Conservation (phyloP, 2,113 vertebrate species). For the Corynorhinus townsendii region DNA sequence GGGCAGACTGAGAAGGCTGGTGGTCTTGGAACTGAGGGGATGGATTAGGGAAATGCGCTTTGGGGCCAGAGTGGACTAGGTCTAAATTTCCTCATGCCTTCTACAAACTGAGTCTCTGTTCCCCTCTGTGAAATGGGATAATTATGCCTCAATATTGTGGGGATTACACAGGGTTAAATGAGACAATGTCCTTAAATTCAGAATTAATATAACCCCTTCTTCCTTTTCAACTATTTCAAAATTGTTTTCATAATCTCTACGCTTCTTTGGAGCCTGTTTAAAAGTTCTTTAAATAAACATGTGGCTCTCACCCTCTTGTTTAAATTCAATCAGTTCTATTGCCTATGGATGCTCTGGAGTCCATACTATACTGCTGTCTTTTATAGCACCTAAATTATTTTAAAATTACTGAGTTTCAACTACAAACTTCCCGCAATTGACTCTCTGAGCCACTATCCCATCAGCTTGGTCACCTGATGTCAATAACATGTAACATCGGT, state of each 20-base stretch:
- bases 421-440: not conserved
- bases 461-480: not conserved
- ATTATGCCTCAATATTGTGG: not conserved
- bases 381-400: not conserved
- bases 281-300: not conserved
- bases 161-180: not conserved
- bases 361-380: not conserved
- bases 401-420: not conserved
- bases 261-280: not conserved
- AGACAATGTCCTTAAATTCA: not conserved
- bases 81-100: not conserved
- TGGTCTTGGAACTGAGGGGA: not conserved
- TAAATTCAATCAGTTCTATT: not conserved
- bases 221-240: constrained; percentile 19
- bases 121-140: not conserved
- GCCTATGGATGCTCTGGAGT: not conserved
- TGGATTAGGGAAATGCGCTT: not conserved
- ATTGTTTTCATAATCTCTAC: not conserved
- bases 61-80: not conserved
- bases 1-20: not conserved
- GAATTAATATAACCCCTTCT: not conserved
- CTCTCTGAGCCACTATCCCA: not conserved
- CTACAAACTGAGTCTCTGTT: not conserved
- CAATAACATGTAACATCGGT: not conserved
- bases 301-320: not conserved